Conservation (phyloP, 2,113 vertebrate genomes). For the Cacatua alba region DNA sequence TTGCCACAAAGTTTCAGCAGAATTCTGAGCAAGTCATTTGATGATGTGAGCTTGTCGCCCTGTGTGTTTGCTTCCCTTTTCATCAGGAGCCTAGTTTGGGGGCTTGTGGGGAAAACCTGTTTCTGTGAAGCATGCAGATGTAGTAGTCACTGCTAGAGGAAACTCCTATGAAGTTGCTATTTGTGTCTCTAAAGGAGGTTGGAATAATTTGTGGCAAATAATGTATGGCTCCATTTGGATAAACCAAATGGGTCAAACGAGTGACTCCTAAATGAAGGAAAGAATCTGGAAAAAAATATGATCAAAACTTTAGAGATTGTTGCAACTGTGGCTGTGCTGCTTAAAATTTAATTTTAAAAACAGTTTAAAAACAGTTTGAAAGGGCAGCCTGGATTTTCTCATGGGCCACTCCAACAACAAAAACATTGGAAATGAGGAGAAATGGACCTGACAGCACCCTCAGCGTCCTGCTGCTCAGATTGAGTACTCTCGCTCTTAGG, state of each 20-base stretch:
- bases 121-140: neutral
- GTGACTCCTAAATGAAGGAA: neutral
- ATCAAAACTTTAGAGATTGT: neutral
- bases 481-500: fast-evolving
- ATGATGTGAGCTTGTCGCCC: neutral
- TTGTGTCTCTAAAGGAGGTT: neutral
- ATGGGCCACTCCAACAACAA: neutral
- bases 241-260: neutral
- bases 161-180: neutral
- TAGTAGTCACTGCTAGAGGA: neutral
- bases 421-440: neutral
- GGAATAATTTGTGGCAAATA: neutral
- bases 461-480: neutral
- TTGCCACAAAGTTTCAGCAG: neutral
- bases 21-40: neutral
- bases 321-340: neutral
- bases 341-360: neutral
- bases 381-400: neutral
- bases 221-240: neutral
- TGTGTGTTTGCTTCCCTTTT: neutral
- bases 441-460: neutral
- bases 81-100: neutral
- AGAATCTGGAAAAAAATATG: neutral
- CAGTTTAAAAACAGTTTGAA: neutral
- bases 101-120: neutral